phyloP scores from a whole-genome alignment of 92 coral and sea anemone genomes.

The Epizoanthus stellaris region DNA sequence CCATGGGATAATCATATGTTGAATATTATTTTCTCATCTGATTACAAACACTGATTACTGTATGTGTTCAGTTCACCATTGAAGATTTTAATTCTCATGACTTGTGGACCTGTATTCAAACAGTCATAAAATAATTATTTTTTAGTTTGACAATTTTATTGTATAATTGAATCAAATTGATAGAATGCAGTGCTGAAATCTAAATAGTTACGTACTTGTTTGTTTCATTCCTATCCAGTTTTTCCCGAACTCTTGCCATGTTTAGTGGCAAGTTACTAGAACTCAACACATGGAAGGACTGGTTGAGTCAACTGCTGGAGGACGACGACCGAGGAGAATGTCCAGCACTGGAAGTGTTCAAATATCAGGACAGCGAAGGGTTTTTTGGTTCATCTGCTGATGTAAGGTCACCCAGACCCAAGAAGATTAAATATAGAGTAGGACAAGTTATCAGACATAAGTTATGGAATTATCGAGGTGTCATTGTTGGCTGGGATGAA shows the following conservation, averaged over 20 bases:
- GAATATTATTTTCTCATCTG: too few species aligned
- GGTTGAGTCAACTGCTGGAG: constrained; percentile 66
- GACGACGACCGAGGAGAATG: constrained; percentile 89
- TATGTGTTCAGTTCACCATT: too few species aligned
- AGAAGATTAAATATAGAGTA: constrained; percentile 75
- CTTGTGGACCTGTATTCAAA: too few species aligned
- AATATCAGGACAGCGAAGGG: constrained; percentile 76
- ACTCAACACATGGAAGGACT: constrained; percentile 77
- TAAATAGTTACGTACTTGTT: too few species aligned
- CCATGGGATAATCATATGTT: too few species aligned
- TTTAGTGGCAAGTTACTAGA: constrained; percentile 59
- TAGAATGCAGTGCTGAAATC: too few species aligned
- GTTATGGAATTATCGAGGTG: constrained; percentile 88
- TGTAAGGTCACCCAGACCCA: constrained; percentile 76
- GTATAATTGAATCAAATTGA: too few species aligned
- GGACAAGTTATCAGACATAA: constrained; percentile 94
- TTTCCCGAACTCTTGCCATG: constrained; percentile 28
- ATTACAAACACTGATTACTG: too few species aligned
- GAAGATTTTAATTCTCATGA: too few species aligned
- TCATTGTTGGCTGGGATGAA: constrained; percentile 97
- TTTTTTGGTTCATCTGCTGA: constrained; percentile 81
- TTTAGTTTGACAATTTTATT: too few species aligned
- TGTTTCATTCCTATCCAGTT: neutral
- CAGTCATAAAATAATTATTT: too few species aligned
- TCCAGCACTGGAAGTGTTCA: constrained; percentile 88